Conservation (phyloP, 2,797 vertebrate species). For the Melanotaenia maccullochi region DNA sequence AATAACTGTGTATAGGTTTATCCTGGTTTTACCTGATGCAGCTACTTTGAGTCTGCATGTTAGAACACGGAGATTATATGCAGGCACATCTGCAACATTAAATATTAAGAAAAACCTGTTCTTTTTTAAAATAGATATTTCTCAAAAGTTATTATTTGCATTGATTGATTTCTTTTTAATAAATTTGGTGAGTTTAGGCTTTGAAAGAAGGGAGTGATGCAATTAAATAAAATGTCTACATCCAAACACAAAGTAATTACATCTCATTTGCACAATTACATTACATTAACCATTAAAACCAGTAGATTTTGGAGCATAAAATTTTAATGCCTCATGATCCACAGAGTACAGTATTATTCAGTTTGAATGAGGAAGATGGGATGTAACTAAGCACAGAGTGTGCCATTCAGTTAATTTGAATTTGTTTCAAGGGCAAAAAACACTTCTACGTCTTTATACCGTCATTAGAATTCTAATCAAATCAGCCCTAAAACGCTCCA, state of each 20-base stretch:
- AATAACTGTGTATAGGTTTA: slow-evolving; percentile 20
- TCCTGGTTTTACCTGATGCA: neutral
- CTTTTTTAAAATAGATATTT: no score
- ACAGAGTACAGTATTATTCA: neutral
- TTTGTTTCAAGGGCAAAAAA: slow-evolving; percentile 20
- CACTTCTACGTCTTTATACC: slow-evolving; percentile 14
- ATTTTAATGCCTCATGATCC: neutral
- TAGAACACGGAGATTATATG: neutral
- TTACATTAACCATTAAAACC: neutral
- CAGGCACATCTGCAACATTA: neutral
- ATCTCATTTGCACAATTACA: neutral
- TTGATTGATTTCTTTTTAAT: neutral
- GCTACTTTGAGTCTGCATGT: neutral
- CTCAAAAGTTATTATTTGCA: neutral
- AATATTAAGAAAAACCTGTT: neutral
- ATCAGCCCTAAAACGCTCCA: slow-evolving; percentile 13
- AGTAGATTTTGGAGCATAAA: neutral
- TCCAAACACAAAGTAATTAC: neutral
- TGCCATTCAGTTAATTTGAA: slow-evolving; percentile 17
- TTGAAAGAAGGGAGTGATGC: neutral
- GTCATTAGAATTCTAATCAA: slow-evolving; percentile 18
- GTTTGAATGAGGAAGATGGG: neutral
- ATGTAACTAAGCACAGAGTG: slow-evolving; percentile 9
- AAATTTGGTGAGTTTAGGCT: neutral
- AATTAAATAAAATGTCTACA: neutral